phyloP scores from a whole-genome alignment of 2,888 invertebrate genomes.

The Lasioglossum marginatum region DNA sequence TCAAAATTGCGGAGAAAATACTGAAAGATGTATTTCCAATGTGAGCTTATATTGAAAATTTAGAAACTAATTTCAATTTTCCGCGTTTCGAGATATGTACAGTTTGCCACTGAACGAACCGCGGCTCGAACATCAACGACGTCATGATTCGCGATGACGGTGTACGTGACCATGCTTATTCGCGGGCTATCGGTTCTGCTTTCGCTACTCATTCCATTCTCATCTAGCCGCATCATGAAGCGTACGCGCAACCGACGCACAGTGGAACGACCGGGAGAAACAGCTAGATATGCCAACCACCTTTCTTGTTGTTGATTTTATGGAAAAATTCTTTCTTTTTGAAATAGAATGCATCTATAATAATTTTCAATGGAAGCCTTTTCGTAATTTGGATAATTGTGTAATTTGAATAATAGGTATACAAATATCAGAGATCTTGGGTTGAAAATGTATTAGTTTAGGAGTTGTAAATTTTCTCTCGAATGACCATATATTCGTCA shows the following conservation, averaged over 20 bases:
- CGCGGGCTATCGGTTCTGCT: slow-evolving; percentile 50
- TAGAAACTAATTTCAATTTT: neutral
- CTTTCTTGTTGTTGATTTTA: neutral
- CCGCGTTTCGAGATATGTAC: neutral
- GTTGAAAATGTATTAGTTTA: neutral
- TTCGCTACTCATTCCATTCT: slow-evolving; percentile 54
- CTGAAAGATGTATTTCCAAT: too few species aligned
- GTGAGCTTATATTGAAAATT: too few species aligned
- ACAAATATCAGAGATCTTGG: neutral
- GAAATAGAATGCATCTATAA: too few species aligned
- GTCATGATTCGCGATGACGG: slow-evolving; percentile 32
- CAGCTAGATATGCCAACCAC: neutral
- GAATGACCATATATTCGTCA: neutral
- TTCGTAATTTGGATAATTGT: neutral
- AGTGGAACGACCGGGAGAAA: neutral
- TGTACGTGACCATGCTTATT: slow-evolving; percentile 54
- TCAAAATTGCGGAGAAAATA: too few species aligned
- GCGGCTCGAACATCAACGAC: neutral
- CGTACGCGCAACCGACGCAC: slow-evolving; percentile 42
- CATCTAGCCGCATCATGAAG: slow-evolving; percentile 35
- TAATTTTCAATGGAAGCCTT: neutral
- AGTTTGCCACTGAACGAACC: neutral
- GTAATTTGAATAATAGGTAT: neutral
- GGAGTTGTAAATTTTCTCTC: neutral
- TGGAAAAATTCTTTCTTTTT: neutral